Evolutionary conservation across 2,888 invertebrate species (phyloP), one percentile per base, ranked within the genome.

Genomic region (Drosophila testacea): DNA sequence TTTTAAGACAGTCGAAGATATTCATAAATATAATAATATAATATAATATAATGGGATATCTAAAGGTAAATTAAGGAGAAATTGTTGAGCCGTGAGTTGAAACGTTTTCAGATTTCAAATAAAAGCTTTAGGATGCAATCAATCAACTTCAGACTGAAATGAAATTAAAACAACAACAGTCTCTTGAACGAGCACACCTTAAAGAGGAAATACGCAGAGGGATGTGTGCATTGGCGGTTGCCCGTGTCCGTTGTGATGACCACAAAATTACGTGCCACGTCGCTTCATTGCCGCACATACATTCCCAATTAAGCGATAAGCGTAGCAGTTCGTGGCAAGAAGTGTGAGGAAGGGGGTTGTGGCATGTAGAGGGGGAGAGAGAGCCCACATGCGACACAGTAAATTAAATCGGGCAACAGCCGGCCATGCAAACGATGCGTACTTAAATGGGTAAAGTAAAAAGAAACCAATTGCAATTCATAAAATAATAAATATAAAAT

Each of bases 401-500:
- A 85, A 86, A 89, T 86, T 88, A 89, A 86, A 86, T 88, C 82
- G 68, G 72, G 73, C 69, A 81, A 68, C 78, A 65, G 69, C 67
- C 73, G 70, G 52, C 47, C 73, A 77, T 75, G 75, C 83, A 83
- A 83, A 74, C 88, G 88, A 63, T 70, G 84, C 79, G 69, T 67
- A 73, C 88, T 89, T 89, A 87, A 85, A 77, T 73, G 87, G 69
- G 70, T 50, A 68, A 77, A 60, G 56, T 48, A 42, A 67, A 62
- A 65, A 60, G 62, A 57, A 54, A 50, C n/a, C 77, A 81, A 79
- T 78, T 81, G 81, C 79, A 77, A 77, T 88, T 81, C 88, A 79
- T 83, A 87, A 89, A 87, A 88, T 88, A 88, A 87, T 87, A 86
- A 90, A 87, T 90, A 83, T 76, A 76, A 85, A 89, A 85, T 84